Base-by-base conservation (phyloP, 2,113 vertebrate genomes). In the Ictidomys tridecemlineatus region DNA sequence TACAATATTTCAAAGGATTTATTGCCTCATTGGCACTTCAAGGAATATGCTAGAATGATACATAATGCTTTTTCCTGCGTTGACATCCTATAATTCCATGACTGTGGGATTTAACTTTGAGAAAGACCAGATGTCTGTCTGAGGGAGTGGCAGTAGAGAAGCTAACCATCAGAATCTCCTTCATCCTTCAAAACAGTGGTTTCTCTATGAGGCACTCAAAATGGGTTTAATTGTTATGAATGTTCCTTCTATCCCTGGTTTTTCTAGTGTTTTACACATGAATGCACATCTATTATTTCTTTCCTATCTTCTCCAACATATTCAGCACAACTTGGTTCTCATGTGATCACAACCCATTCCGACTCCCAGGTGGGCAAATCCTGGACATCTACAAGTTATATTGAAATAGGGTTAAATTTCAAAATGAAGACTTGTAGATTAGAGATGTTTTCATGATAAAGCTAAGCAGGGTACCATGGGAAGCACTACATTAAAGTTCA, bases 401-500 rank as follows among this genome's bases (percentile, higher is more conserved):
- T 28, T 11, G 5, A 26, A 70, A 67, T 37, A 28, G 0, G 11
- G 11, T 95, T 87, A 95, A 89, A 83, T 67, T 70, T 80, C 39
- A 76, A 74, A 95, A 45, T 7, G 2, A 28, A 82, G 14, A 34
- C 6, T 37, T 91, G 22, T 74, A 51, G 17, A 32, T 86, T 83
- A 84, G 34, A 74, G 67, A 79, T 79, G 8, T 94, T 95, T 78
- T 56, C 18, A 26, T 80, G 26, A 86, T 28, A 90, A 94, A 96
- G n/a, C 32, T 88, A 61, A 80, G 48, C 39, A 83, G 5, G 56
- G 14, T 51, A n/a, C 14, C 13, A 51, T 30, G 28, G 10, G 51
- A 42, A 30, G 16, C 1, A 70, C 13, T 34, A 37, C 0, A 74
- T 42, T 42, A 93, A 93, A 79, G 11, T 83, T 95, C 16, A 45